Base-by-base conservation (phyloP, 2,888 invertebrate genomes). In the Drosophila anomelani region DNA sequence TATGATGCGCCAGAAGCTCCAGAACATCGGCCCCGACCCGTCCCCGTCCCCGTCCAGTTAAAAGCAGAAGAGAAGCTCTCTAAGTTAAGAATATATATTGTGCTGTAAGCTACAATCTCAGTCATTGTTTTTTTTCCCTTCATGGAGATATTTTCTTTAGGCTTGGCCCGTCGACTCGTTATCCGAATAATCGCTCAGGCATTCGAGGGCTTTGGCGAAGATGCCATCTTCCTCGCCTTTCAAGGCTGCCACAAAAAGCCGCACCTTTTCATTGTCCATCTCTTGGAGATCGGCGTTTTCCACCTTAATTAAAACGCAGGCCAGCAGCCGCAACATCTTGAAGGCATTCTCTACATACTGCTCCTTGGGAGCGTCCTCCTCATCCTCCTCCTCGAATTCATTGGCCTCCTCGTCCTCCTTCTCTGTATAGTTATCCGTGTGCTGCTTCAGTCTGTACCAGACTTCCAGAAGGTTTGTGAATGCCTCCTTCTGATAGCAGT, bases 401-500 rank as follows among this genome's bases (percentile, higher is more conserved):
- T 59, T 76, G 41, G 41, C 84, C 49, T 82, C 83, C 13, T 82
- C 61, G 61, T 64, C 68, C 47, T 64, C 68, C 47, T 39, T 34
- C 34, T 63, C 67, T 32, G 76, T 64, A 47, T 76, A 82, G 29
- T 71, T 67, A 46, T 58, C 79, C 39, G 74, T 80, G 58, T 75
- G 84, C 62, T 64, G 36, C 66, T 81, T 62, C 57, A 86, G 43
- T 68, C 79, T 61, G 76, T 85, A 78, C 91, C 92, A 92, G 12
- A 92, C 80, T 4, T 72, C 82, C 1, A 92, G 79, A 36, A 92
- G 79, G 73, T 91, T 80, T 17, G 73, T 66, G 44, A 92, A 90
- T 13, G 90, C 86, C 12, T 88, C 80, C n/a, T 81, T 88, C 58
- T 92, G 88, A 62, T 92, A 91, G 0, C 89, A 91, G 84, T 92